Evolutionary conservation across 2,888 invertebrate species (phyloP).

Genomic region (Tillus elongatus): DNA sequence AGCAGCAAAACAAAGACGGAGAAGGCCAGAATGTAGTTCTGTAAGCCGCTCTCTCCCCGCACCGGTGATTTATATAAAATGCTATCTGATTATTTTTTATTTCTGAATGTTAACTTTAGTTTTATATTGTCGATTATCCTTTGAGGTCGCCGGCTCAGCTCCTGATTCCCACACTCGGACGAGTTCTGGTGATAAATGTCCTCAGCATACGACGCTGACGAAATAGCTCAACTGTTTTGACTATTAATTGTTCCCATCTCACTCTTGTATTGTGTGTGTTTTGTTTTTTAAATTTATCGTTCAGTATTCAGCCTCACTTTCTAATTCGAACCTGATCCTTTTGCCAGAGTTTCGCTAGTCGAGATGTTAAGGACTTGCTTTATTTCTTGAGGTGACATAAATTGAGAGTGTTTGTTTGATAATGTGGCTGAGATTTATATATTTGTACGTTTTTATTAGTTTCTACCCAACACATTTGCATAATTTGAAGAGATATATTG

Average conservation of each 20-base stretch:
- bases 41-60: slow-evolving; percentile 21
- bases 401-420: too few relatives aligned
- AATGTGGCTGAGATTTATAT: too few relatives aligned
- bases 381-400: too few relatives aligned
- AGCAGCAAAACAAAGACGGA: slow-evolving; percentile 14
- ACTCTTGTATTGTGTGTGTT: too few relatives aligned
- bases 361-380: too few relatives aligned
- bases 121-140: slow-evolving; percentile 44
- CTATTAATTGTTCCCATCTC: slow-evolving; percentile 11
- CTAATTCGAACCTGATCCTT: too few relatives aligned
- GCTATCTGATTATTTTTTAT: slow-evolving; percentile 42
- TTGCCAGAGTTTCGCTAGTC: too few relatives aligned
- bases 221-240: slow-evolving; percentile 22
- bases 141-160: slow-evolving; percentile 39
- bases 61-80: slow-evolving; percentile 42
- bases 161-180: slow-evolving; percentile 40
- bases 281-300: too few relatives aligned
- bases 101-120: slow-evolving; percentile 44
- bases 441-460: too few relatives aligned
- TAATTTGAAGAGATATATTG: too few relatives aligned
- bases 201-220: slow-evolving; percentile 22
- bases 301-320: too few relatives aligned
- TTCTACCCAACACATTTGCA: too few relatives aligned
- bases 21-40: slow-evolving; percentile 27
- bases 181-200: slow-evolving; percentile 35